Base-by-base conservation (phyloP, 2,888 invertebrate genomes). In the Iphiclides podalirius region DNA sequence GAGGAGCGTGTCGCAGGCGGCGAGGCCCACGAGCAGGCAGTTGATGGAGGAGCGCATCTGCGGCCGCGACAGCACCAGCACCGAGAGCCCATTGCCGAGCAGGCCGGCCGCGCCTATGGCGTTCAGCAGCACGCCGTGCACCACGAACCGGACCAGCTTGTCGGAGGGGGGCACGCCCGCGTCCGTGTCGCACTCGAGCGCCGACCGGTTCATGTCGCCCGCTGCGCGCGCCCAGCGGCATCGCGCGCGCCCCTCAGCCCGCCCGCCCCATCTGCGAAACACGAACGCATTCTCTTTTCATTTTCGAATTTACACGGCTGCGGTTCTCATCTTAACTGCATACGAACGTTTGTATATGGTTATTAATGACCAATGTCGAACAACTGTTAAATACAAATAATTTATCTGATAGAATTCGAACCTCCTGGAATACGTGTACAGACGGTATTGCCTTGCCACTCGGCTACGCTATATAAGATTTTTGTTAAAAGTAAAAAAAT, bases 11-110 rank as follows among this genome's bases (percentile, higher is more conserved):
- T 99, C 99, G 81, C 97, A 97, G 63, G 96, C 92, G 15, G 98
- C 98, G 63, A 99, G 90, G 3, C 97, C 98, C 58, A 97, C 95
- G 53, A 99, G 91, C 70, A 98, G 92, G 79, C 97, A 96, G 84
- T 98, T 98, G 72, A 98, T 96, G 71, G 98, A 97, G 52, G 97
- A 97, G 67, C 96, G 93, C 98, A 98, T 98, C 81, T 98, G 95
- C 15, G 97, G 97, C 47, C 97, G 92, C 51, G 96, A 95, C 43
- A 98, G 90, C 63, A 98, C 97, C 53, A 97, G 93, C 90, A 96
- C 95, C 33, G 97, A 94, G 48, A 98, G 94, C 50, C 95, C 91
- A 83, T 98, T 98, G 57, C 98, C 98, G 36, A 96, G 90, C 54
- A 98, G 92, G 4, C 98, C 98, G 66, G 94, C 93, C 16, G 94